Percentiles rank a stretch among this genome's conserved stretches.
phyloP scores from a whole-genome alignment of 1,140 invertebrate species.

The Maconellicoccus hirsutus region DNA sequence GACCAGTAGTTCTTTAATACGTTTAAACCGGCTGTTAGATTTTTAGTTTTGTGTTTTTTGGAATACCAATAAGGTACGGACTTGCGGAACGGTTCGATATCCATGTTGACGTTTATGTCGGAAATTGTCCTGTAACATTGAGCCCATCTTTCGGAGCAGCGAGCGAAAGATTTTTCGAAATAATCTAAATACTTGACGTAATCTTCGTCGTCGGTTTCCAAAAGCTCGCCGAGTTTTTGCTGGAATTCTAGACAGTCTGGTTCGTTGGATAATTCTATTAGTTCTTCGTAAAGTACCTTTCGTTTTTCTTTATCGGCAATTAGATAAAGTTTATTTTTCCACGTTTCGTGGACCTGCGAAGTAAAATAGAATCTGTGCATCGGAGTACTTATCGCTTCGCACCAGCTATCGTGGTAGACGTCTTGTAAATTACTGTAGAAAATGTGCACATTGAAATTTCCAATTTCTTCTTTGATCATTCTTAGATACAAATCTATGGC shows the following conservation, averaged over 20 bases:
- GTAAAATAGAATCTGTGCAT: background rate
- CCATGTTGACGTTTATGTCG: background rate
- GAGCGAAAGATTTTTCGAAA: background rate
- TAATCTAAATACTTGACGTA: background rate
- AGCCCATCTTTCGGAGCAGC: background rate
- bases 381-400: background rate
- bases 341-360: background rate
- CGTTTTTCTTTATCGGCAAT: background rate
- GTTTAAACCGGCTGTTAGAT: background rate
- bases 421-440: background rate
- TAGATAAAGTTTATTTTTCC: background rate
- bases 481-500: too few species aligned
- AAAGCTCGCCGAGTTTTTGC: background rate
- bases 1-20: background rate
- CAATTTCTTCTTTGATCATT: background rate
- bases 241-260: background rate
- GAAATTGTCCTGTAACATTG: background rate
- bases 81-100: background rate
- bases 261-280: background rate
- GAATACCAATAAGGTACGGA: background rate
- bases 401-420: background rate
- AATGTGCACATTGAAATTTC: background rate
- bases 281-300: background rate
- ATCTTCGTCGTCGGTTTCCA: background rate
- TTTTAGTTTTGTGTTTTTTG: background rate